phyloP scores from a whole-genome alignment of 1,140 invertebrate genomes.

The Drosophila nasuta region DNA sequence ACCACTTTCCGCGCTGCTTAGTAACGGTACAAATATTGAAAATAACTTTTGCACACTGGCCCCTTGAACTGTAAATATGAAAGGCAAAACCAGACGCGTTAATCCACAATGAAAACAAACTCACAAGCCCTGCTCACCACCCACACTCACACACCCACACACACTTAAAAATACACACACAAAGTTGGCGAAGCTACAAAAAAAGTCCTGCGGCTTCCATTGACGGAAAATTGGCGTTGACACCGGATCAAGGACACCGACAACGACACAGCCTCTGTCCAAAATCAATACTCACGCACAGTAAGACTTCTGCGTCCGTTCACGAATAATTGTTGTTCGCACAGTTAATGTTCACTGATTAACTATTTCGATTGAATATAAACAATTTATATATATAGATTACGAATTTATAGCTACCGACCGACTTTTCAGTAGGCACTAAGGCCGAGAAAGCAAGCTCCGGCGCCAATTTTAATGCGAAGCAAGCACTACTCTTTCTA shows the following conservation, averaged over 20 bases:
- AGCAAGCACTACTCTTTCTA: slow-evolving; percentile 30
- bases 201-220: slow-evolving; percentile 53
- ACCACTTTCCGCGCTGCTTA: background rate
- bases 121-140: slow-evolving; percentile 4
- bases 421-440: slow-evolving; percentile 48
- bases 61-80: slow-evolving; percentile 25
- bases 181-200: slow-evolving; percentile 15
- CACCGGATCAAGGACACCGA: slow-evolving; percentile 72
- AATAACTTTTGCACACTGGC: background rate
- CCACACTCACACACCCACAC: slow-evolving; percentile 13
- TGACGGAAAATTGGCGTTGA: slow-evolving; percentile 72
- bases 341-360: slow-evolving; percentile 6
- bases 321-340: slow-evolving; percentile 23
- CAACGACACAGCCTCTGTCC: slow-evolving; percentile 40
- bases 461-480: slow-evolving; percentile 52
- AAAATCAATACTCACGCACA: slow-evolving; percentile 75
- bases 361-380: slow-evolving; percentile 13
- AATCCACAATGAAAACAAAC: slow-evolving; percentile 43
- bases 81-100: slow-evolving; percentile 31
- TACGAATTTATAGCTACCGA: slow-evolving; percentile 37
- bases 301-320: slow-evolving; percentile 16
- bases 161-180: slow-evolving; percentile 43
- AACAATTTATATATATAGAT: slow-evolving; percentile 14
- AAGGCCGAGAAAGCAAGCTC: slow-evolving; percentile 42
- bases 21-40: slow-evolving; percentile 20